Percentiles rank a stretch among this genome's conserved stretches.
phyloP scores from a whole-genome alignment of 2,113 vertebrate genomes.

The Etia nguti region DNA sequence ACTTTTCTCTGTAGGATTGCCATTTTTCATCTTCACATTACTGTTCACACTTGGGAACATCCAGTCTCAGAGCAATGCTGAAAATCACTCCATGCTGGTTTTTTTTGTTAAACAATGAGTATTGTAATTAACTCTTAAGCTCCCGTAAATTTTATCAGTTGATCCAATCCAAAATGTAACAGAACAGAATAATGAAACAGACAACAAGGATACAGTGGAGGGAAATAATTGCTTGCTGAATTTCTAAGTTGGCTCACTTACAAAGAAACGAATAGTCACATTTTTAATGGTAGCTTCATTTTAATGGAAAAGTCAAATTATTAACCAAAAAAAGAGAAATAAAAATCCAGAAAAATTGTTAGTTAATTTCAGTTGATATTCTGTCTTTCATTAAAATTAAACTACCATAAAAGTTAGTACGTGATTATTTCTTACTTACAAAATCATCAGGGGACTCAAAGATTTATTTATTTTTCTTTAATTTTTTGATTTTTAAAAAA shows the following conservation, averaged over 20 bases:
- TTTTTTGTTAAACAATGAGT: neutral
- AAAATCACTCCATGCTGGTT: neutral
- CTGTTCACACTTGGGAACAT: neutral
- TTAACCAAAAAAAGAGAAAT: neutral
- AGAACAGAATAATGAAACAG: neutral
- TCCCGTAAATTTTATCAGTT: neutral
- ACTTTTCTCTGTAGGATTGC: fast-evolving
- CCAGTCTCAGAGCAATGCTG: fast-evolving
- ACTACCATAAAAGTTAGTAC: neutral
- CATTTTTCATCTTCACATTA: neutral
- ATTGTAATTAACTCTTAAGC: neutral
- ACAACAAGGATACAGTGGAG: neutral
- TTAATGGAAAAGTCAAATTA: neutral
- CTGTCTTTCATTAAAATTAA: neutral
- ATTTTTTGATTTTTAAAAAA: neutral
- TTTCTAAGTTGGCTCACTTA: neutral
- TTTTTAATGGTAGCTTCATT: neutral
- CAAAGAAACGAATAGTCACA: neutral
- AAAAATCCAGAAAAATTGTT: neutral
- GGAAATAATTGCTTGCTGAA: neutral
- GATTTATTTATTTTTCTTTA: neutral
- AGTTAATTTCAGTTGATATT: neutral
- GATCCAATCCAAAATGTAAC: neutral
- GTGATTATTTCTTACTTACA: neutral
- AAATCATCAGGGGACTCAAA: neutral